phyloP scores from a whole-genome alignment of 2,113 vertebrate genomes.

The Gallinago undulata region DNA sequence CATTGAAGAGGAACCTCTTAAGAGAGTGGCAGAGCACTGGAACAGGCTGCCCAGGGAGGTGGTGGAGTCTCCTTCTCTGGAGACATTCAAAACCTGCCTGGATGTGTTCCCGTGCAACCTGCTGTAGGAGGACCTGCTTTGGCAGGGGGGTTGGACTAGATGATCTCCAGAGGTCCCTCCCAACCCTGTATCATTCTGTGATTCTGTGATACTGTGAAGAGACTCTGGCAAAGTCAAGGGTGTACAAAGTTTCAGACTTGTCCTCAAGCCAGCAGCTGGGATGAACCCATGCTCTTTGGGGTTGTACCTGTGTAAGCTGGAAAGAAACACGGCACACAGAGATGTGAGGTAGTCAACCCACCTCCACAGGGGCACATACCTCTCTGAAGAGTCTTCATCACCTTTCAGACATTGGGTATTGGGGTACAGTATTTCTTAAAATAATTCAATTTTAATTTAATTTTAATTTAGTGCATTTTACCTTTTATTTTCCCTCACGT shows the following conservation, averaged over 20 bases:
- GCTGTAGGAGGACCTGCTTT: too few relatives aligned
- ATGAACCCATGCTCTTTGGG: rapidly evolving
- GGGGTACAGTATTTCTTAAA: background rate
- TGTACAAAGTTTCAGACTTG: background rate
- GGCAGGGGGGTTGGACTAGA: too few relatives aligned
- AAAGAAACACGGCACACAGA: background rate
- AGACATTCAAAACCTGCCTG: too few relatives aligned
- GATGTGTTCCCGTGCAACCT: too few relatives aligned
- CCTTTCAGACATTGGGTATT: background rate
- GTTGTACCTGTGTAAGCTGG: rapidly evolving
- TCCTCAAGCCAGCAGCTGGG: background rate
- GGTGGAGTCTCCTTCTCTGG: too few relatives aligned
- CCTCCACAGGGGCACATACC: rapidly evolving
- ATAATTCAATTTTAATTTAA: too few relatives aligned
- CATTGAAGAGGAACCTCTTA: too few relatives aligned
- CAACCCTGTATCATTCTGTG: too few relatives aligned
- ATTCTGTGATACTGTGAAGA: background rate
- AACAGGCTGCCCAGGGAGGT: too few relatives aligned
- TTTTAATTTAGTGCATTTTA: background rate
- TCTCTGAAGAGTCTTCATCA: background rate
- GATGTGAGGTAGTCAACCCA: background rate
- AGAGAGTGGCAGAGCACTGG: too few relatives aligned
- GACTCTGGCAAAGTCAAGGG: background rate
- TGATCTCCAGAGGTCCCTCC: too few relatives aligned
- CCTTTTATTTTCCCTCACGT: background rate